These are phyloP conservation scores for Drosophila kuntzei DNA, from an alignment of 2,888 invertebrate genomes.

Conservation along the genomic window DNA sequence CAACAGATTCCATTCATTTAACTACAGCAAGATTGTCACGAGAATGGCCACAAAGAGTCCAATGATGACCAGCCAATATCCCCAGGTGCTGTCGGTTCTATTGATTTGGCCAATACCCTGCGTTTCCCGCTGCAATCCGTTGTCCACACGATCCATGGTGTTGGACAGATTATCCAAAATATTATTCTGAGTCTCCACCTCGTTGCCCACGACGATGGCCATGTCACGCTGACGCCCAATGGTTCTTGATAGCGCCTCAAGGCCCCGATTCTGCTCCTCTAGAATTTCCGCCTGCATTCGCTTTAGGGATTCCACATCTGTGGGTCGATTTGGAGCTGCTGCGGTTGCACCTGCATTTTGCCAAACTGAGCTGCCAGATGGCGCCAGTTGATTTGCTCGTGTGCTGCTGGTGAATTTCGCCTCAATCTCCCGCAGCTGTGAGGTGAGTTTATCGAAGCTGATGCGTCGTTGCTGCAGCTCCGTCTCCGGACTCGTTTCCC, in stretches of 20 bases:
- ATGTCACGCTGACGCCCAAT: slow-evolving; percentile 91
- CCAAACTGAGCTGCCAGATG: slow-evolving; percentile 43
- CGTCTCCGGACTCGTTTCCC: slow-evolving; percentile 78
- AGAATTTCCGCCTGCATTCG: slow-evolving; percentile 88
- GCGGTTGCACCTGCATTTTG: slow-evolving; percentile 31
- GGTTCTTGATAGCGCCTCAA: slow-evolving; percentile 91
- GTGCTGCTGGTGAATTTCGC: slow-evolving; percentile 74
- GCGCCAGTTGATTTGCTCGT: slow-evolving; percentile 60
- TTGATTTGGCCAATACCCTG: slow-evolving; percentile 88
- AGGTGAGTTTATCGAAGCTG: slow-evolving; percentile 88
- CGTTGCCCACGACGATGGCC: slow-evolving; percentile 90
- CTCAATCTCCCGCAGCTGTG: slow-evolving; percentile 87
- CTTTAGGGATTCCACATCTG: slow-evolving; percentile 86
- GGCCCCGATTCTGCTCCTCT: slow-evolving; percentile 91
- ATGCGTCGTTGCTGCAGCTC: slow-evolving; percentile 88
- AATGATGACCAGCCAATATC: slow-evolving; percentile 91
- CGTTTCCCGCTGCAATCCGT: slow-evolving; percentile 89
- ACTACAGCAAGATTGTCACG: slow-evolving; percentile 86
- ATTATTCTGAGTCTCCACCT: slow-evolving; percentile 92
- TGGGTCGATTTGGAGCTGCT: slow-evolving; percentile 85
- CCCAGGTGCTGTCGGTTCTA: slow-evolving; percentile 90
- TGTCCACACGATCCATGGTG: slow-evolving; percentile 90
- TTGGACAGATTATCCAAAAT: slow-evolving; percentile 91
- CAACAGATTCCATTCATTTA: slow-evolving; percentile 12
- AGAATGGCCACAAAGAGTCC: slow-evolving; percentile 89